phyloP scores from a whole-genome alignment of 1,140 invertebrate genomes.

The Calosoma granatense region DNA sequence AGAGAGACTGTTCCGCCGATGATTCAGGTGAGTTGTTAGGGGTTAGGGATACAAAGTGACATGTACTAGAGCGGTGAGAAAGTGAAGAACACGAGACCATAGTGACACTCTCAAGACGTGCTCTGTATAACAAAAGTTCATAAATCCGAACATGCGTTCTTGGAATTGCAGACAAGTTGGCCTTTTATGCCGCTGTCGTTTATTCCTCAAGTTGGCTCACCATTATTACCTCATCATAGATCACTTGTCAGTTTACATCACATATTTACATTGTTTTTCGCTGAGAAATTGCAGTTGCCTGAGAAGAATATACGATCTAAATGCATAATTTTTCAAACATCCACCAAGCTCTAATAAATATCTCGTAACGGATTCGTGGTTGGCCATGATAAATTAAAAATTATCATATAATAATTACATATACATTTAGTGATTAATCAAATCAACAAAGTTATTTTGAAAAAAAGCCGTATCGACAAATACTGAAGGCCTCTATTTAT shows the following conservation, averaged over 20 bases:
- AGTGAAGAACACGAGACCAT: neutral
- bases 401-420: neutral
- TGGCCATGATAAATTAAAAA: neutral
- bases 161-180: slow-evolving; percentile 3
- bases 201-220: neutral
- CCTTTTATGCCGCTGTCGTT: neutral
- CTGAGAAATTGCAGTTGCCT: too few relatives aligned
- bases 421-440: neutral
- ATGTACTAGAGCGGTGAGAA: neutral
- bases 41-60: too few relatives aligned
- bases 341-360: neutral
- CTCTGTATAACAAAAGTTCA: slow-evolving; percentile 1
- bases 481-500: too few relatives aligned
- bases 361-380: neutral
- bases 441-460: neutral
- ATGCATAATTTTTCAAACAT: neutral
- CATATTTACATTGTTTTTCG: neutral
- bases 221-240: slow-evolving; percentile 1
- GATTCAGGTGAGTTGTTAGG: too few relatives aligned
- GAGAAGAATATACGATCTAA: too few relatives aligned
- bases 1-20: too few relatives aligned
- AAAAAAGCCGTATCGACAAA: too few relatives aligned
- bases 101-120: neutral
- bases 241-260: slow-evolving; percentile 3
- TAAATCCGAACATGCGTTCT: slow-evolving; percentile 4